Conservation (phyloP, 2,113 vertebrate genomes). For the Sardina pilchardus region DNA sequence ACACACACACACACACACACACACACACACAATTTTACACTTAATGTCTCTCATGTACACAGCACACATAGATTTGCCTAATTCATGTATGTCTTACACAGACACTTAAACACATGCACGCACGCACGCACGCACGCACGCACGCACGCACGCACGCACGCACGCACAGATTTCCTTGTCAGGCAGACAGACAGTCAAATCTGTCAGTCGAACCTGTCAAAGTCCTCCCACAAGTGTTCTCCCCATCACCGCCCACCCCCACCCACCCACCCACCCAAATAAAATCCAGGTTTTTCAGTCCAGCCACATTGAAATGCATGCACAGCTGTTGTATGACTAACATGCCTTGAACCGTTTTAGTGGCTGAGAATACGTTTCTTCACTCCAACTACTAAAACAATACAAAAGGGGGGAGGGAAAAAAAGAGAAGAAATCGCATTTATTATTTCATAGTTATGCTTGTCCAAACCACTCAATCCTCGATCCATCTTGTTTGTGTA, state of each 20-base stretch:
- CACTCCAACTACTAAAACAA: conserved; percentile 13
- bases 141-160: not conserved
- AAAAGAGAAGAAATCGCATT: not conserved
- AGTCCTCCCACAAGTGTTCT: not conserved
- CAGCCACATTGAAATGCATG: conserved; percentile 10
- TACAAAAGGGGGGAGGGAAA: conserved; percentile 3
- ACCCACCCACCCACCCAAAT: not conserved
- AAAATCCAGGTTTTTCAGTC: conserved; percentile 12
- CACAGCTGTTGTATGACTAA: conserved; percentile 20
- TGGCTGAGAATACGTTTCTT: not conserved
- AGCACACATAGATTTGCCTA: conserved; percentile 30
- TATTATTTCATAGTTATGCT: not conserved
- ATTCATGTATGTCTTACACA: not conserved
- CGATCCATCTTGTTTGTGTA: not conserved
- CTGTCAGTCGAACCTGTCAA: not conserved
- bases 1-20: not conserved
- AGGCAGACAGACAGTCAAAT: not conserved
- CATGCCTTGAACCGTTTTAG: conserved; percentile 2
- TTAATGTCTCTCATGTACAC: not conserved
- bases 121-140: not conserved
- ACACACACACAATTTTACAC: not conserved
- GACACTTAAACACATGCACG: not conserved
- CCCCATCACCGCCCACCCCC: not conserved
- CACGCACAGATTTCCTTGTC: not conserved
- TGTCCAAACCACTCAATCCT: not conserved